phyloP scores from a whole-genome alignment of 2,888 invertebrate species.

The Ophioninae sp. region DNA sequence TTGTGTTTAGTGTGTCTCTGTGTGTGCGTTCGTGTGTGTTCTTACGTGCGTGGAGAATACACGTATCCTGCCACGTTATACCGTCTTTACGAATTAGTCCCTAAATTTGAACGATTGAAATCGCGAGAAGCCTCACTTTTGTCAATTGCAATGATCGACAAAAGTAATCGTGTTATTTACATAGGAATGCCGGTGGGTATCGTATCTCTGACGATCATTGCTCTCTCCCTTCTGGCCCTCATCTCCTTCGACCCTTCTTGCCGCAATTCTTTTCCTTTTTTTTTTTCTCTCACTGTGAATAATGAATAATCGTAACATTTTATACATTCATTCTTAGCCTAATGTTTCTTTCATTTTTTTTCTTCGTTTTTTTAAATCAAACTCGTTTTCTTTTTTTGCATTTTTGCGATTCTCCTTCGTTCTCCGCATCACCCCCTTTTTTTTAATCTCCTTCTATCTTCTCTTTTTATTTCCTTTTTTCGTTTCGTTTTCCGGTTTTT shows the following conservation, averaged over 20 bases:
- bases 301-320: constrained; percentile 54
- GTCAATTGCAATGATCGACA: constrained; percentile 40
- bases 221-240: constrained; percentile 11
- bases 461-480: constrained; percentile 17
- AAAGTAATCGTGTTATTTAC: constrained; percentile 59
- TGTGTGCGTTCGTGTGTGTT: too few species aligned
- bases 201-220: constrained; percentile 34
- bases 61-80: background rate
- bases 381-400: background rate
- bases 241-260: background rate
- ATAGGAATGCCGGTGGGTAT: constrained; percentile 52
- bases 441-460: background rate
- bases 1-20: constrained; percentile 28
- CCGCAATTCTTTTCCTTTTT: constrained; percentile 28
- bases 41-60: background rate
- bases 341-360: constrained; percentile 19
- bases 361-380: constrained; percentile 16
- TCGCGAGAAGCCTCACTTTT: constrained; percentile 19
- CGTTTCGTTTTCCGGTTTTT: background rate
- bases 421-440: constrained; percentile 5
- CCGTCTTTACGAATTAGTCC: constrained; percentile 30
- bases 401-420: background rate
- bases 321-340: constrained; percentile 57
- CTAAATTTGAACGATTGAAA: constrained; percentile 33
- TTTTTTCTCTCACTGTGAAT: constrained; percentile 23